These are phyloP conservation scores for Halcyon chelicuti DNA, from an alignment of 2,797 vertebrate genomes.

Conservation along the genomic window DNA sequence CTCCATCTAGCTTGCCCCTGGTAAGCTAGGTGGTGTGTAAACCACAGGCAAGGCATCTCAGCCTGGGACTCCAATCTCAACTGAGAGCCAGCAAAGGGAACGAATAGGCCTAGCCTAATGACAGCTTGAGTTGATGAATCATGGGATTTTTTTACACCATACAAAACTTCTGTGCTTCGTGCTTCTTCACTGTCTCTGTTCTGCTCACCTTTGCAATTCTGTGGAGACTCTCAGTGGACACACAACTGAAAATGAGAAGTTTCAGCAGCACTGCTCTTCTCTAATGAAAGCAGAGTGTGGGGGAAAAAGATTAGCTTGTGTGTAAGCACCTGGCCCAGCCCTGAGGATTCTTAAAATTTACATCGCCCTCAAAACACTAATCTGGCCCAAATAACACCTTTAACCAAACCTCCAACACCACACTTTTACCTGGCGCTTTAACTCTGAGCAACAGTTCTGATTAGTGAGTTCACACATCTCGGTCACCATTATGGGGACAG, in stretches of 20 bases:
- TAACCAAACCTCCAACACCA: not conserved
- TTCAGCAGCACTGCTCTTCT: not conserved
- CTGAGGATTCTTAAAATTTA: not conserved
- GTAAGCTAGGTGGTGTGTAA: not conserved
- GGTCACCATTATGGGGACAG: conserved; percentile 6
- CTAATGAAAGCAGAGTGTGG: not conserved
- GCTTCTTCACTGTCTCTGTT: not conserved
- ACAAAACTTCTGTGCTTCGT: not conserved
- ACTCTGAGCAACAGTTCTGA: not conserved
- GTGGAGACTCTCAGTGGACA: not conserved
- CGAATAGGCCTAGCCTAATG: not conserved
- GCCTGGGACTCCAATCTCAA: not conserved
- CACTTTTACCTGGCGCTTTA: not conserved
- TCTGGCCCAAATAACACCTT: not conserved
- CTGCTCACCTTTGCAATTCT: not conserved
- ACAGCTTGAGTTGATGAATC: not conserved
- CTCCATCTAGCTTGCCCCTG: not conserved
- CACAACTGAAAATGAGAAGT: not conserved
- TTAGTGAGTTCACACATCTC: not conserved
- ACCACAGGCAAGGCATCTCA: not conserved
- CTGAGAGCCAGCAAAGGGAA: not conserved
- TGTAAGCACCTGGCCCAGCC: not conserved
- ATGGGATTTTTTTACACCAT: fast-evolving
- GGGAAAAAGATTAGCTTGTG: not conserved
- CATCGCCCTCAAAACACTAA: not conserved